Conservation (phyloP, 2,888 invertebrate genomes). For the Dynastes tityus region DNA sequence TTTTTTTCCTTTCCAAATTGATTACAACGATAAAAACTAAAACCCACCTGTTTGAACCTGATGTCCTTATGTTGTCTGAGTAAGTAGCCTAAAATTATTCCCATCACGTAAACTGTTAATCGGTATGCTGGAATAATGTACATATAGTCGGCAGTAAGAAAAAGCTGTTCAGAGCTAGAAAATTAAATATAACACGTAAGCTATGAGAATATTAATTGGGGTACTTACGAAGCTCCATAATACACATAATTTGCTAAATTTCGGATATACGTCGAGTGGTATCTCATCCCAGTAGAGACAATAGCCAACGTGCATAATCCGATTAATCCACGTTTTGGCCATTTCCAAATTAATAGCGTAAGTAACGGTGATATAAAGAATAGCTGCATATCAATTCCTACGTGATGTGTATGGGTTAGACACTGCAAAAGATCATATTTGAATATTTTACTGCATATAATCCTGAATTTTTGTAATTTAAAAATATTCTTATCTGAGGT, state of each 20-base stretch:
- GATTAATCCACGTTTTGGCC: constrained; percentile 73
- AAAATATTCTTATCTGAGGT: too few species aligned
- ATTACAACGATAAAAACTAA: not conserved
- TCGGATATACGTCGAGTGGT: constrained; percentile 75
- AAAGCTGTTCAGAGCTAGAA: constrained; percentile 76
- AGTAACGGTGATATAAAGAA: constrained; percentile 77
- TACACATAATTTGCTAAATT: constrained; percentile 78
- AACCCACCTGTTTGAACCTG: constrained; percentile 71
- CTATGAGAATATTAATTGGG: not conserved
- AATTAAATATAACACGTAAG: not conserved
- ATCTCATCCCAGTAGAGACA: constrained; percentile 76
- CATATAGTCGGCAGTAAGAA: constrained; percentile 80
- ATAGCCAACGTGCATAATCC: constrained; percentile 71
- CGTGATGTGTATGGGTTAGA: constrained; percentile 81
- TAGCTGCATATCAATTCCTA: constrained; percentile 81
- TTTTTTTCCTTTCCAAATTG: not conserved
- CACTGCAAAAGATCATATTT: constrained; percentile 71
- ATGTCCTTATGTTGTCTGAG: constrained; percentile 71
- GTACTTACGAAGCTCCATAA: constrained; percentile 80
- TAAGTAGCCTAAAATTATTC: constrained; percentile 76
- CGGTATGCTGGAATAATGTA: constrained; percentile 79
- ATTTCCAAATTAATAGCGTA: constrained; percentile 75
- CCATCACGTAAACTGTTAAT: constrained; percentile 80
- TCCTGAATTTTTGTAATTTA: too few species aligned
- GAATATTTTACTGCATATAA: not conserved